Evolutionary conservation across 2,113 vertebrate species (phyloP).

Genomic region (Pipa parva): DNA sequence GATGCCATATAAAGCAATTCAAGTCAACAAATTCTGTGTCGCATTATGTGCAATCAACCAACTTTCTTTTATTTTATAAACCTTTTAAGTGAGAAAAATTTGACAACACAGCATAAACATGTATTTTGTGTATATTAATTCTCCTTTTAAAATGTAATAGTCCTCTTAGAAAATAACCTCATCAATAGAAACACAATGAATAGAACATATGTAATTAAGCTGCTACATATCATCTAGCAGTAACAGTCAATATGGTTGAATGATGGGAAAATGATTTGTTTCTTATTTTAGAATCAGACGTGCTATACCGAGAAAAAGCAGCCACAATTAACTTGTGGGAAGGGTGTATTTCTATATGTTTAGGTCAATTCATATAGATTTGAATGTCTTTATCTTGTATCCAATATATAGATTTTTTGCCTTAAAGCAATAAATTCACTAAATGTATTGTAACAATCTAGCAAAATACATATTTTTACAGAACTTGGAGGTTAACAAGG

Average conservation of each 20-base stretch:
- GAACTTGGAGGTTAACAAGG: no score
- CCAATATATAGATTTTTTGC: conserved; percentile 9
- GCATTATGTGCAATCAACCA: no score
- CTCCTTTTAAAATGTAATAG: neutral
- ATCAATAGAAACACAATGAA: conserved; percentile 4
- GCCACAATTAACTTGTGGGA: neutral
- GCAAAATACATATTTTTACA: no score
- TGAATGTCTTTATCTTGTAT: neutral
- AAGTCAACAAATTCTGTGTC: no score
- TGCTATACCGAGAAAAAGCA: neutral
- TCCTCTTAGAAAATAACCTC: neutral
- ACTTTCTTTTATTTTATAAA: no score
- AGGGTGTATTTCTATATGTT: conserved; percentile 14
- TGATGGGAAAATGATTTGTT: conserved; percentile 43
- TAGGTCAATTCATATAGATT: conserved; percentile 29
- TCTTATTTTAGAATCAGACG: conserved; percentile 31
- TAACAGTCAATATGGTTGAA: conserved; percentile 3
- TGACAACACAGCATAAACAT: no score
- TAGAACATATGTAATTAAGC: neutral
- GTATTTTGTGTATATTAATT: no score
- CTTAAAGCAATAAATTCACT: neutral
- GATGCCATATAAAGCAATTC: no score
- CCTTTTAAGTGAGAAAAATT: no score
- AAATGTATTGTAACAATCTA: no score
- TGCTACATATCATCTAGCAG: neutral